Conservation (phyloP, 2,888 invertebrate genomes). For the Protophormia terraenovae region DNA sequence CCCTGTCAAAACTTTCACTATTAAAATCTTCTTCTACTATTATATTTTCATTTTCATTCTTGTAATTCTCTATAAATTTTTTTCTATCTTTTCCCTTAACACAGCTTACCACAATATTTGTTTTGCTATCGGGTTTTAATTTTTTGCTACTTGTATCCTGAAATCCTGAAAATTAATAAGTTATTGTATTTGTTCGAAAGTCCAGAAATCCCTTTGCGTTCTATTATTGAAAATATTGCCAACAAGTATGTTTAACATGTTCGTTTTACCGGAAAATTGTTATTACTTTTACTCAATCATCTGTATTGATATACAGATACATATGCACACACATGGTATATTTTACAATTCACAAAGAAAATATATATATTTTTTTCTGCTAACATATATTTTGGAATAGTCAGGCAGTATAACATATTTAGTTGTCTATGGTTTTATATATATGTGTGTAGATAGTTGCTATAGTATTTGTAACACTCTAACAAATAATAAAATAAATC, state of each 20-base stretch:
- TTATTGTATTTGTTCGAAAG: conserved; percentile 56
- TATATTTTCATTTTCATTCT: background rate
- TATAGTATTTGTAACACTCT: background rate
- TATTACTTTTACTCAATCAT: conserved; percentile 68
- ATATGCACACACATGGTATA: background rate
- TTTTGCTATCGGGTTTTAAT: background rate
- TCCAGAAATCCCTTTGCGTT: conserved; percentile 45
- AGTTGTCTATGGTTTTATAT: background rate
- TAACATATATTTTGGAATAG: background rate
- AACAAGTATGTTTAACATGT: conserved; percentile 57
- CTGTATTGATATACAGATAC: background rate
- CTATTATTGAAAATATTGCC: conserved; percentile 33
- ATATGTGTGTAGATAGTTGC: background rate
- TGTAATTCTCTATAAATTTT: background rate
- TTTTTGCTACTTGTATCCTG: background rate
- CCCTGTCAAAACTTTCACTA: conserved; percentile 18
- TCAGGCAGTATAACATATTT: background rate
- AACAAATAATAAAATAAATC: conserved; percentile 44
- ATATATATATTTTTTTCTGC: too few species aligned
- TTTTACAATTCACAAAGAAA: background rate
- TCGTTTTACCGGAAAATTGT: conserved; percentile 66
- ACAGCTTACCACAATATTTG: background rate
- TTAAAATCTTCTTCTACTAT: background rate
- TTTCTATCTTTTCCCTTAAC: background rate
- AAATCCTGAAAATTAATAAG: conserved; percentile 54